A percentile compares a stretch with the other conserved stretches of the same genome.
Conservation (phyloP, 2,113 vertebrate species). For the Chloroceryle aenea region DNA sequence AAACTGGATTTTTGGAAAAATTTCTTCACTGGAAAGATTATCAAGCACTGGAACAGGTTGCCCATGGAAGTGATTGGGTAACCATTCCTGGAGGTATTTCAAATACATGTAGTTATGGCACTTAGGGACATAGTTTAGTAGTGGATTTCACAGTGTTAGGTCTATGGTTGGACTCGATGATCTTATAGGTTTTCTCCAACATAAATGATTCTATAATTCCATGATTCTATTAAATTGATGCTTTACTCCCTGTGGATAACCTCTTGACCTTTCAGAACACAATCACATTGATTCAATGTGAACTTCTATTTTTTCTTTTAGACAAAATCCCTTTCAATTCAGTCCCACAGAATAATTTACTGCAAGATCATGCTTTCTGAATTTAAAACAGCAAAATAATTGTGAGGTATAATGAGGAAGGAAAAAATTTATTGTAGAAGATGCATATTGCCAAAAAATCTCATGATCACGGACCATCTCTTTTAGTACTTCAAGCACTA, state of each 20-base stretch:
- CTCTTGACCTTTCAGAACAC: not conserved
- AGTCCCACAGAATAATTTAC: not conserved
- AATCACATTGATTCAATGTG: not conserved
- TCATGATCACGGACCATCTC: not conserved
- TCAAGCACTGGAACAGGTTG: not conserved
- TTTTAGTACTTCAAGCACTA: not conserved
- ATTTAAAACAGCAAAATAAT: not conserved
- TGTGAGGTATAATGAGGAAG: not conserved
- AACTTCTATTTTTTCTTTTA: not conserved
- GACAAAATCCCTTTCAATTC: not conserved
- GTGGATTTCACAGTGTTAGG: not conserved
- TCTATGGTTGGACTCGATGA: not conserved
- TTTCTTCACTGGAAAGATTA: not conserved
- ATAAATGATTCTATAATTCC: not conserved
- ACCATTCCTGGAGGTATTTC: not conserved
- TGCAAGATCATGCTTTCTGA: not conserved
- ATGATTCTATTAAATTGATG: not conserved
- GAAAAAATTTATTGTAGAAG: not conserved
- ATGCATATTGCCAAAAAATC: not conserved
- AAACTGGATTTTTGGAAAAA: not conserved
- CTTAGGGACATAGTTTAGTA: not conserved
- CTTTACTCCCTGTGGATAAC: not conserved
- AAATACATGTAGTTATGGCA: not conserved
- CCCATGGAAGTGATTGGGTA: not conserved
- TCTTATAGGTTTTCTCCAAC: not conserved